Evolutionary conservation across 2,888 invertebrate species (phyloP).

Genomic region (Octodonta nipae): DNA sequence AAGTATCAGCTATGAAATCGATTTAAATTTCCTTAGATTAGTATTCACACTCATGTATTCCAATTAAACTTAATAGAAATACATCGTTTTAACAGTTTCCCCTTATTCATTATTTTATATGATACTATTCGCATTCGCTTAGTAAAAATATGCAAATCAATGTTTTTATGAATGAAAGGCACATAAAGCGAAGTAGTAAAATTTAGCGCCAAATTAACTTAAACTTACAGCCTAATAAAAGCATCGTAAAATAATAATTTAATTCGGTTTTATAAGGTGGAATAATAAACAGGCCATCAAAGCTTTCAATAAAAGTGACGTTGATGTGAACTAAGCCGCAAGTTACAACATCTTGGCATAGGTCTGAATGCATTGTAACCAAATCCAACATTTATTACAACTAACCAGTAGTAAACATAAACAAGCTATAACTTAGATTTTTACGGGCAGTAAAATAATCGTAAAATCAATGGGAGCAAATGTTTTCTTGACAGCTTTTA

Average conservation of each 20-base stretch:
- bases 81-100: too few species aligned
- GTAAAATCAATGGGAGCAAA: conserved; percentile 36
- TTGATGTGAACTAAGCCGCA: conserved; percentile 27
- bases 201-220: conserved; percentile 18
- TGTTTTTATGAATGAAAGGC: too few species aligned
- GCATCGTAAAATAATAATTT: conserved; percentile 31
- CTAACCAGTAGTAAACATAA: conserved; percentile 38
- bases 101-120: too few species aligned
- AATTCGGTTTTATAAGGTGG: conserved; percentile 31
- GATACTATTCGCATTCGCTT: too few species aligned
- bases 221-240: conserved; percentile 24
- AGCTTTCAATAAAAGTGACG: conserved; percentile 34
- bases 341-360: conserved; percentile 25
- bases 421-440: conserved; percentile 39
- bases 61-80: too few species aligned
- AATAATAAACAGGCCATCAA: conserved; percentile 36
- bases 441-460: conserved; percentile 35
- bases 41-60: too few species aligned
- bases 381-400: conserved; percentile 34
- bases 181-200: too few species aligned
- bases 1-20: too few species aligned
- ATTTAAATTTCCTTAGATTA: too few species aligned
- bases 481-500: conserved; percentile 21
- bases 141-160: too few species aligned
- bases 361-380: conserved; percentile 29